Conservation (phyloP, 2,113 vertebrate genomes). For the Sylvilagus bachmani region DNA sequence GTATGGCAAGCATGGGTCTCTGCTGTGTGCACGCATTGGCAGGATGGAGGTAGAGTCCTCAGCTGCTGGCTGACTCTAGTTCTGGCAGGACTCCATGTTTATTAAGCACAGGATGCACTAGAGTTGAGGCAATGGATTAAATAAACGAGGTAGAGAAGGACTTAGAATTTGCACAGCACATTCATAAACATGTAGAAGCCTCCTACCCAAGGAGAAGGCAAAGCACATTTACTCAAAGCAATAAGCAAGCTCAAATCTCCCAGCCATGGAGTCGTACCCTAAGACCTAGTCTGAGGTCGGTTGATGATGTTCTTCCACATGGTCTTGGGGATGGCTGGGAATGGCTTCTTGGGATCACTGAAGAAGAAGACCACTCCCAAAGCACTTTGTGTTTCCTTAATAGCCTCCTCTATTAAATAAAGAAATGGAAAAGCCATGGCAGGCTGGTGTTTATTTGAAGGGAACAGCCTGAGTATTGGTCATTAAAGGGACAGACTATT, state of each 20-base stretch:
- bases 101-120: neutral
- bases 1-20: neutral
- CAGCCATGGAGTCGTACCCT: neutral
- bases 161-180: neutral
- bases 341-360: neutral
- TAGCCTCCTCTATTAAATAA: neutral
- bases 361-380: neutral
- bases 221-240: neutral
- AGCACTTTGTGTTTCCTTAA: neutral
- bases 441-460: neutral
- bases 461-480: neutral
- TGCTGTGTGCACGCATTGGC: neutral
- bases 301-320: neutral
- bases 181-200: neutral
- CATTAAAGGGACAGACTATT: neutral
- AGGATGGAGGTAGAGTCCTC: neutral
- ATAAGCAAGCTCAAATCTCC: neutral
- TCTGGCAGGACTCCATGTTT: too few relatives aligned
- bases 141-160: neutral
- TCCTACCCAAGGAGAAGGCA: neutral
- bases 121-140: neutral
- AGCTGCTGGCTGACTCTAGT: neutral
- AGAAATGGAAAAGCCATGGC: too few relatives aligned
- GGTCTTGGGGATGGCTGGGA: neutral
- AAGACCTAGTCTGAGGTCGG: neutral